phyloP scores from a whole-genome alignment of 2,113 vertebrate genomes.

The Azemiops feae region DNA sequence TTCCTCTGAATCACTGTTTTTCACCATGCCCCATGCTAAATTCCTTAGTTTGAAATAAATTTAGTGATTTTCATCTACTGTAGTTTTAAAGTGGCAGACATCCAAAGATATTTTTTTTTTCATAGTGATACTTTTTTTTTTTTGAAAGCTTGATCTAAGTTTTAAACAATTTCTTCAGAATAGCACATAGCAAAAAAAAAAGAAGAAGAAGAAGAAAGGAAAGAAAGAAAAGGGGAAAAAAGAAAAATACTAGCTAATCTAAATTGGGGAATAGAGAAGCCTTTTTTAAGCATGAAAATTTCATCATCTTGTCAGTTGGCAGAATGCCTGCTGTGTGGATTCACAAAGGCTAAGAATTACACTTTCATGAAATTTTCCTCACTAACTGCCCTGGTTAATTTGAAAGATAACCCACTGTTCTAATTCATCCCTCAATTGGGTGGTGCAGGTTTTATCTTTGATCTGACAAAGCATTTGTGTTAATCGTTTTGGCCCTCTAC shows the following conservation, averaged over 20 bases:
- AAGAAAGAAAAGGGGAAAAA: slow-evolving; percentile 21
- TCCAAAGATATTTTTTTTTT: slow-evolving; percentile 59
- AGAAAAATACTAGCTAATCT: slow-evolving; percentile 83
- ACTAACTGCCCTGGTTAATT: slow-evolving; percentile 89
- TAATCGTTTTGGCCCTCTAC: slow-evolving; percentile 86
- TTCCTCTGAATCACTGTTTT: slow-evolving; percentile 9
- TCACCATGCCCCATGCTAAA: slow-evolving; percentile 16
- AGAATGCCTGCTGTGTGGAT: slow-evolving; percentile 88
- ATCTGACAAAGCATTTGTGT: slow-evolving; percentile 89
- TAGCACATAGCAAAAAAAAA: slow-evolving; percentile 65
- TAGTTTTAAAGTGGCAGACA: slow-evolving; percentile 47
- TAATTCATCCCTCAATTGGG: slow-evolving; percentile 86
- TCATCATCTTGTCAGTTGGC: slow-evolving; percentile 87
- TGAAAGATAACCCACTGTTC: slow-evolving; percentile 90
- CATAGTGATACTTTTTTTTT: slow-evolving; percentile 54
- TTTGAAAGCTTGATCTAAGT: slow-evolving; percentile 63
- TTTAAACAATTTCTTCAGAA: slow-evolving; percentile 66
- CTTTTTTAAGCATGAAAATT: slow-evolving; percentile 88
- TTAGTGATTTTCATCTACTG: slow-evolving; percentile 51
- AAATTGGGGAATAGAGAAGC: slow-evolving; percentile 84
- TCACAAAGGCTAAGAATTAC: slow-evolving; percentile 88
- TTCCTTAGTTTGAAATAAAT: slow-evolving; percentile 48
- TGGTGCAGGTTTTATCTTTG: slow-evolving; percentile 85
- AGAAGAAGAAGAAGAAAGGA: background rate
- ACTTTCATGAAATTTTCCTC: slow-evolving; percentile 88